Evolutionary conservation across 2,113 vertebrate genomes (phyloP).

Genomic region (Miniopterus natalensis): DNA sequence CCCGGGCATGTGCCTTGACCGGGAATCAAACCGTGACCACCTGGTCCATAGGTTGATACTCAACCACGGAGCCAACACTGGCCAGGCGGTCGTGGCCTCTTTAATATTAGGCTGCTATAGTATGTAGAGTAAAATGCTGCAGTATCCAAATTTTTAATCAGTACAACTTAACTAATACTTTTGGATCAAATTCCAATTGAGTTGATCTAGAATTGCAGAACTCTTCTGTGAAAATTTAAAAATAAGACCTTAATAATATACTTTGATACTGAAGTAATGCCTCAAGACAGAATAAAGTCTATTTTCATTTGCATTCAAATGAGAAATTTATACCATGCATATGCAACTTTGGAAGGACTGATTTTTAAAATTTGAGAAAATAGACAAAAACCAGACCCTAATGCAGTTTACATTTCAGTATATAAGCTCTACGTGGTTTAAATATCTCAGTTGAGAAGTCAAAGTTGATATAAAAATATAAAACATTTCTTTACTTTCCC

Average conservation of each 20-base stretch:
- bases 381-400: not conserved
- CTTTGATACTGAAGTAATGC: not conserved
- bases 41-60: no score
- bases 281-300: not conserved
- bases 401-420: not conserved
- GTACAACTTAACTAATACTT: not conserved
- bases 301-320: slow-evolving; percentile 63
- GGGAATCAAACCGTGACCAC: no score
- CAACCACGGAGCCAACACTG: no score
- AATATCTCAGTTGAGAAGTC: slow-evolving; percentile 22
- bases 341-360: not conserved
- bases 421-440: slow-evolving; percentile 1
- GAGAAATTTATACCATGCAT: not conserved
- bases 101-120: not conserved
- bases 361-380: not conserved
- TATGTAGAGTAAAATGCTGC: not conserved
- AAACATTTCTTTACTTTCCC: slow-evolving; percentile 67
- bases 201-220: not conserved
- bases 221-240: not conserved
- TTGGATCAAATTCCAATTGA: not conserved
- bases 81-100: not conserved
- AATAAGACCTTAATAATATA: slow-evolving; percentile 49
- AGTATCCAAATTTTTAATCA: not conserved
- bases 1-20: no score
- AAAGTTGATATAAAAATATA: slow-evolving; percentile 58